Base-by-base conservation (phyloP, 37 sponge, comb jelly and placozoan genomes). In the Tethya wilhelma region DNA sequence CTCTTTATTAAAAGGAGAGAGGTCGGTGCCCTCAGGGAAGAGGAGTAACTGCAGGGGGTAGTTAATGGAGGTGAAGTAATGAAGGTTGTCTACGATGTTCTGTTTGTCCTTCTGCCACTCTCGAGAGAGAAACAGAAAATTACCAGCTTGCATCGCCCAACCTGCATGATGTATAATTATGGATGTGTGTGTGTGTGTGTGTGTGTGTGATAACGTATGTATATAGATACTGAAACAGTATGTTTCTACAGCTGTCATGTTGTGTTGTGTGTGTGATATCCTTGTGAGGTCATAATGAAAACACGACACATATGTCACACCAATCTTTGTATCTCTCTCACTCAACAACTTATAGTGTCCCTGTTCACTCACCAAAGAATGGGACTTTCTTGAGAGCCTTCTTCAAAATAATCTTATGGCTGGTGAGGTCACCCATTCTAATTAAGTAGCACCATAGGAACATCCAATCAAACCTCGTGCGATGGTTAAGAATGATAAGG, bases 21-120 rank as follows among this genome's bases (percentile, higher is more conserved):
- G 84, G 77, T 97, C 93, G 29, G 98, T 95, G 12, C 98, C 98
- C 72, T 97, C 98, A 0, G 98, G 98, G 53, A 97, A 97, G 46
- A 97, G 14, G 32, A 97, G 77, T 19, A 97, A 74, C 68, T 97
- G 92, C 31, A 90, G 23, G 2, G 96, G 96, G 45, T 84, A 87
- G 23, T 73, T 37, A 19, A 59, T 69, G 32, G 78, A 57, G 20
- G 53, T 72, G 39, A 89, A 89, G 82, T 94, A 91, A 25, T 59
- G 1, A 20, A 89, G 33, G 0, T 41, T 73, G 2, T 80, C 66
- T 14, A 55, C 74, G 8, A 97, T 49, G 26, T 73, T 64, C 38
- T 69, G 26, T 63, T 97, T 73, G 64, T 97, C 98, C 1, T 28
- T 66, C 3, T 77, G 64, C 98, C 98, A 97, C 26, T 90, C 83